Evolutionary conservation across 2,888 invertebrate genomes (phyloP), one percentile per base, ranked within the genome.

Genomic region (Drosophila rubida): DNA sequence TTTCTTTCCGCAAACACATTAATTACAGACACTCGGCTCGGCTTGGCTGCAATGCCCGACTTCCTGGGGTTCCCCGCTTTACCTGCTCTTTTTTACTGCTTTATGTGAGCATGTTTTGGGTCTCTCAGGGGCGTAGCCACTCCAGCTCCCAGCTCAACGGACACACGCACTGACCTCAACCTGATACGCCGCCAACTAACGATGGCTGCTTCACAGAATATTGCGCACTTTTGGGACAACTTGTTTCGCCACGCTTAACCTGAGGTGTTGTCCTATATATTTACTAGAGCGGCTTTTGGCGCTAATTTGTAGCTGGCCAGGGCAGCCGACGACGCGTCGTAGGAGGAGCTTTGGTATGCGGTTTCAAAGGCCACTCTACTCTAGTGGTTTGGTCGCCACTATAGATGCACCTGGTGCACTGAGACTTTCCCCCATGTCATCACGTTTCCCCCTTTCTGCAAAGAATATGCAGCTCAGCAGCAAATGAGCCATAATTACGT

Each of bases 91-190:
- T 49, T 32, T 54, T 39, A 44, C 49, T 37, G 46, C 67, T 61
- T 57, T 19, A 50, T 57, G 44, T 49, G 58, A 69, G 51, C 69
- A 48, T 65, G 69, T 58, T 63, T 59, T 55, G 70, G 59, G 67
- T 64, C 76, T 71, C 77, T 19, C 6, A 44, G 64, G 80, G 79
- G 79, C 74, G 77, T 65, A 37, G 67, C 35, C 69, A 64, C 63
- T 46, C 63, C 62, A 22, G 39, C 14, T 27, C 30, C 19, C 16
- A 39, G 35, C 22, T 8, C 13, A 13, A 49, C 6, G 8, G 1
- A 35, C 22, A 13, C 22, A 35, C 5, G 13, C 25, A 30, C 66
- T 64, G 77, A 73, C 67, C 74, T 75, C 51, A 55, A 61, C 67
- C 45, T 45, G 55, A 64, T 27, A 62, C 62, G 48, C 59, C 49